Evolutionary conservation across 2,113 vertebrate genomes (phyloP).

Genomic region (Lamprologus callipterus): DNA sequence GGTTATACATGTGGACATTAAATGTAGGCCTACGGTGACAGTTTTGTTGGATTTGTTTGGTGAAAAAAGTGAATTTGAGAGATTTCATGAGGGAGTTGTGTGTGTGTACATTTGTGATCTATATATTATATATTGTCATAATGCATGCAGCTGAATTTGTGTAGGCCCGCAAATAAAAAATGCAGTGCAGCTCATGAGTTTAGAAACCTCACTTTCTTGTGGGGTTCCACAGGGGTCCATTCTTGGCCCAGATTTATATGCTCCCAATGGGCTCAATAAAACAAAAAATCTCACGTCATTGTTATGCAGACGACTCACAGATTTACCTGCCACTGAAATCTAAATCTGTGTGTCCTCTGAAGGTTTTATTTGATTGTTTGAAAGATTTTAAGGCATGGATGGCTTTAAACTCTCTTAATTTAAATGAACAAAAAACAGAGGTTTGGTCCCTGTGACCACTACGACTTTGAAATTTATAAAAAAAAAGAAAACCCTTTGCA

Average conservation of each 20-base stretch:
- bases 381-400: not conserved
- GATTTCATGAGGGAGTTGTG: not conserved
- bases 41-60: not conserved
- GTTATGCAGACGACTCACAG: not conserved
- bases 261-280: not conserved
- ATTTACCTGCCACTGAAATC: not conserved
- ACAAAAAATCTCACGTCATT: not conserved
- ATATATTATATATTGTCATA: not conserved
- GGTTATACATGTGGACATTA: not conserved
- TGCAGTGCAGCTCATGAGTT: not conserved
- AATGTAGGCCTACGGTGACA: not conserved
- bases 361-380: not conserved
- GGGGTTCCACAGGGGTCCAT: rapidly evolving
- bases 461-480: not conserved
- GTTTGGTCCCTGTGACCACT: not conserved
- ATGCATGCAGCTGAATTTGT: not conserved
- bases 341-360: not conserved
- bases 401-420: not conserved
- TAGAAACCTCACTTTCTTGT: not conserved
- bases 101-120: not conserved
- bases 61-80: not conserved
- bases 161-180: not conserved
- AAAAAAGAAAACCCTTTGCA: not conserved
- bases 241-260: not conserved
- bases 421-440: not conserved